Conservation (phyloP, 2,797 vertebrate species). For the Myotis pilosus region DNA sequence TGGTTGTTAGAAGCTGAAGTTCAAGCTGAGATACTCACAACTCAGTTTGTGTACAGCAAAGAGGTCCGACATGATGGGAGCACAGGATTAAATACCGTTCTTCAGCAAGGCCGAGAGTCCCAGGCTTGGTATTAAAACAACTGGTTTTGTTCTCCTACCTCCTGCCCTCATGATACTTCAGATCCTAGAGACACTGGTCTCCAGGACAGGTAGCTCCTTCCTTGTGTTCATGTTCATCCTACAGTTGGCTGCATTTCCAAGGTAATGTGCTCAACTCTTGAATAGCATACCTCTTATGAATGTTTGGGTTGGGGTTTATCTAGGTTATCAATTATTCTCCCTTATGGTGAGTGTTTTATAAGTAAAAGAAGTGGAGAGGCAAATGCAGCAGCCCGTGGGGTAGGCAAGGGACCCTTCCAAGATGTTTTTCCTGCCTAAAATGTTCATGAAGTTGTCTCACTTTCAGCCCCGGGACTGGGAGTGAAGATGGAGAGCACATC, state of each 20-base stretch:
- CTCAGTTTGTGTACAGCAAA: neutral
- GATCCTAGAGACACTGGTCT: neutral
- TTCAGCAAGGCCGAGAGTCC: neutral
- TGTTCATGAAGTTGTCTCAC: neutral
- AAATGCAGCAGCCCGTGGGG: neutral
- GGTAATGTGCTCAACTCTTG: neutral
- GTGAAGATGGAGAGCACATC: neutral
- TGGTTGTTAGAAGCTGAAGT: neutral
- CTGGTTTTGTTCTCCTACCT: neutral
- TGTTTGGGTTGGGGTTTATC: neutral
- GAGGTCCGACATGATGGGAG: neutral
- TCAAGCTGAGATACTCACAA: neutral
- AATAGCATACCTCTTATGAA: neutral
- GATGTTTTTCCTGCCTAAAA: neutral
- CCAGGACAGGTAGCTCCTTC: neutral
- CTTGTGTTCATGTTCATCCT: neutral
- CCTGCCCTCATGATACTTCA: neutral
- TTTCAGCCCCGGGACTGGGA: neutral
- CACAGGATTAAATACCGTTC: neutral
- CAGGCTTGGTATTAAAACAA: neutral
- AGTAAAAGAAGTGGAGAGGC: neutral
- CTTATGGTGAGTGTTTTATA: neutral
- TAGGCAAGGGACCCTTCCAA: neutral
- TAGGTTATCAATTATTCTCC: neutral
- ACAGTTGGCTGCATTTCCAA: neutral